phyloP scores from a whole-genome alignment of 2,113 vertebrate genomes.

The Ceyx margarethae region DNA sequence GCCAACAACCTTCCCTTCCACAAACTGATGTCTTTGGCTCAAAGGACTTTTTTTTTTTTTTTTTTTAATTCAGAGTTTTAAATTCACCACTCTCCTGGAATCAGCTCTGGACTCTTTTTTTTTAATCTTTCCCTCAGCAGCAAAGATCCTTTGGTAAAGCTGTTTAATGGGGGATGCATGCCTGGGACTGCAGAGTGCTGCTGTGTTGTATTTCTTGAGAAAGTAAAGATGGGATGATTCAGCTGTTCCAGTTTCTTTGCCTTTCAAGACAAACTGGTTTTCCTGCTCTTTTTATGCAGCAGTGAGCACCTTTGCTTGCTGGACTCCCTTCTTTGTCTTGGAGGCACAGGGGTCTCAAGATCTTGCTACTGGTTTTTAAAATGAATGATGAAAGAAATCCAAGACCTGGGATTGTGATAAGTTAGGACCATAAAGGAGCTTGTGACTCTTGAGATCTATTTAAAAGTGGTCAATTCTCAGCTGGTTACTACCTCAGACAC shows the following conservation, averaged over 20 bases:
- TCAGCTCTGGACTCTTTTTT: neutral
- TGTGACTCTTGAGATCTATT: neutral
- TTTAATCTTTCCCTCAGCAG: neutral
- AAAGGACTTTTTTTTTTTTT: neutral
- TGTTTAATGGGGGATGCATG: neutral
- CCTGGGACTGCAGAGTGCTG: neutral
- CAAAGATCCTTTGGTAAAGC: neutral
- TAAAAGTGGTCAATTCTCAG: neutral
- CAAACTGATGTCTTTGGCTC: neutral
- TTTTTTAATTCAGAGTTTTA: neutral
- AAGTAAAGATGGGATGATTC: neutral
- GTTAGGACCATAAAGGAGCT: neutral
- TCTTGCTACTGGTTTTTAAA: neutral
- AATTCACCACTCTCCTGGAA: neutral
- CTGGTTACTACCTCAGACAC: neutral
- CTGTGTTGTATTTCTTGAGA: accelerated
- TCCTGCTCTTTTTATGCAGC: neutral
- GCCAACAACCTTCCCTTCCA: neutral
- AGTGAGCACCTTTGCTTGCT: neutral
- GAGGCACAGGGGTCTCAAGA: neutral
- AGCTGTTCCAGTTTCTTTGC: neutral
- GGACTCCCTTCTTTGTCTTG: neutral
- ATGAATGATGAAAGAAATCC: neutral
- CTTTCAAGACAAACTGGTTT: neutral
- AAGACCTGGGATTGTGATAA: neutral